Base-by-base conservation (phyloP, 2,797 vertebrate genomes). In the Bradypodion ventrale region DNA sequence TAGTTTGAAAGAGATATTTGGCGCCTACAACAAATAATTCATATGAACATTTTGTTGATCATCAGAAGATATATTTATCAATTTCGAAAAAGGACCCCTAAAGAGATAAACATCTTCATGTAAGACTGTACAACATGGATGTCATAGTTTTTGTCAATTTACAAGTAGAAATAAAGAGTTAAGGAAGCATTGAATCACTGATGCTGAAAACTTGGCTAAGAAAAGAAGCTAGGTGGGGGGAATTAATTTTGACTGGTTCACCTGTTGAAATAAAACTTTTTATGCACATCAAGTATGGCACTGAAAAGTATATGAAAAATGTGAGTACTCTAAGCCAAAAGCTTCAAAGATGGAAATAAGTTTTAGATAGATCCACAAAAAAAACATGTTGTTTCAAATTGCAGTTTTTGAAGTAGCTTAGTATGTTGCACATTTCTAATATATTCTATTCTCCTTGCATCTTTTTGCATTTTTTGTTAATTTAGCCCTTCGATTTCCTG, bases 211-310 rank as follows among this genome's bases (percentile, higher is more conserved):
- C 63, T 85, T 85, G 83, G 32, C 56, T 66, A 85, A 69, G 52
- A 60, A 63, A 40, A 56, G 49, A 75, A 80, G 65, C 63, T 75
- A 75, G 9, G 23, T 32, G 83, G 32, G 7, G 1, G n/a, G 1
- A 88, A 85, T 82, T 86, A 40, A 40, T 76, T 23, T 84, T 29
- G 83, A 82, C 83, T 85, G 81, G 46, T 83, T 80, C 32, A 68
- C n/a, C n/a, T 72, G 56, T 52, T 82, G 56, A 75, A 83, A 85
- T 73, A 29, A 72, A 63, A 84, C 25, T 49, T 78, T 56, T 81
- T 78, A n/a, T 77, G 87, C 7, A 2, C 37, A 85, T 29, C 77
- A 84, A 27, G 56, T 72, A 72, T 2, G 88, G 77, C 78, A 87
- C 82, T 12, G 0, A 13, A 72, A 84, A 27, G 60, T 69, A 72